Evolutionary conservation across 2,113 vertebrate genomes (phyloP).

Genomic region (Sigmodon hispidus): DNA sequence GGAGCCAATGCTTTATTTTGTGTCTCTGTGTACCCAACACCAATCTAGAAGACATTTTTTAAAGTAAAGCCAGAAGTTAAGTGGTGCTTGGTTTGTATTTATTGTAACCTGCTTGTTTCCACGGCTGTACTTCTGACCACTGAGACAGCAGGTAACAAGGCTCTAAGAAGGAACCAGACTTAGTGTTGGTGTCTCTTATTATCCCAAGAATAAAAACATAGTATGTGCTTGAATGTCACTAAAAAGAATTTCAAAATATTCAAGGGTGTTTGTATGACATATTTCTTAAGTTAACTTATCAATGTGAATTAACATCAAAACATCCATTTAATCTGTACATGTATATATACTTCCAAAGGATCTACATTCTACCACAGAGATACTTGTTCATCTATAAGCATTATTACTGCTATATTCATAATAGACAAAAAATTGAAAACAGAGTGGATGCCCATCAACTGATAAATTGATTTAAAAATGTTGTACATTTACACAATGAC

Average conservation of each 20-base stretch:
- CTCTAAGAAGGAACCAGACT: background rate
- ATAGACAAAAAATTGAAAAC: background rate
- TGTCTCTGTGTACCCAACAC: background rate
- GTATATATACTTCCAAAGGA: background rate
- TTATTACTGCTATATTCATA: background rate
- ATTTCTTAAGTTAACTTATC: slow-evolving; percentile 31
- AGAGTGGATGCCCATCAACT: background rate
- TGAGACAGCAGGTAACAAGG: background rate
- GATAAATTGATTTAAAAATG: background rate
- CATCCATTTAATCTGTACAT: background rate
- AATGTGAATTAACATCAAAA: background rate
- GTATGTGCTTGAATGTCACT: background rate
- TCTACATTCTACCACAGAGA: background rate
- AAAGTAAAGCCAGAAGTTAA: background rate
- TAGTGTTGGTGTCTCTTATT: background rate
- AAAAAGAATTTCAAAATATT: background rate
- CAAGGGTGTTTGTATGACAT: background rate
- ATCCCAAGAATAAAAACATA: background rate
- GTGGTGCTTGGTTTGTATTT: background rate
- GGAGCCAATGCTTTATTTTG: background rate
- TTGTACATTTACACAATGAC: background rate
- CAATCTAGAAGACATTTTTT: background rate
- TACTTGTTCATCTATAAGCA: background rate
- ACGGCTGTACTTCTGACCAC: background rate
- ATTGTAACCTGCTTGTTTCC: fast-evolving